Evolutionary conservation across 2,888 invertebrate genomes (phyloP), one percentile per base, ranked within the genome.

Genomic region (Euproctis similis): DNA sequence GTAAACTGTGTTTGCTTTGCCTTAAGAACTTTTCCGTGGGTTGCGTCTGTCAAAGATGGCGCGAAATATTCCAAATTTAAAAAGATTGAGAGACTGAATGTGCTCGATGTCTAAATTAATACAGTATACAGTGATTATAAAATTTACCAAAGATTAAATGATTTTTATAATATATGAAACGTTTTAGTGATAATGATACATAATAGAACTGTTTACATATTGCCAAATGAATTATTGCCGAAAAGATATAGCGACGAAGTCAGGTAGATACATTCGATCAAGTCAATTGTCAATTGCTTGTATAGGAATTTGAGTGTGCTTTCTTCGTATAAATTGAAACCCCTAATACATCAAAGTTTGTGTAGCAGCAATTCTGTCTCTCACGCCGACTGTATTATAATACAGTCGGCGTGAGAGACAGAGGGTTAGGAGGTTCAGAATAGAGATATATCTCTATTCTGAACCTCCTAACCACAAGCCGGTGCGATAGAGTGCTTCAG

Each of bases 191-290:
- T 46, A 46, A 82, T 82, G 81, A 70, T 81, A 50, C 76, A 81
- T 46, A 84, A 82, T 36, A 63, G 81, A 33, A 81, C 84, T 25
- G 84, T 84, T 38, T 82, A 81, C 50, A 82, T 84, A 42, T 62
- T 84, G 59, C 84, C 84, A 50, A 82, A 82, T 36, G 84, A 84
- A 56, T 56, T 84, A 17, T 59, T 84, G 36, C 84, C 84, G 51
- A 82, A 75, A 63, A 70, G 82, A 48, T 82, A 84, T 53, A 72
- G 62, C 44, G 68, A 71, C 51, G 63, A 68, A 25, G 59, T 57
- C 46, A 78, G 84, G 81, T 82, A 78, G 24, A n/a, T n/a, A n/a
- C n/a, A n/a, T n/a, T n/a, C n/a, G n/a, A n/a, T n/a, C n/a, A n/a
- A n/a, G n/a, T n/a, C n/a, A n/a, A n/a, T n/a, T n/a, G n/a, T n/a